A percentile compares a stretch with the other conserved stretches of the same genome.
These are phyloP conservation scores for Aegotheles bennettii DNA, from an alignment of 2,113 vertebrate genomes.

Conservation along the genomic window DNA sequence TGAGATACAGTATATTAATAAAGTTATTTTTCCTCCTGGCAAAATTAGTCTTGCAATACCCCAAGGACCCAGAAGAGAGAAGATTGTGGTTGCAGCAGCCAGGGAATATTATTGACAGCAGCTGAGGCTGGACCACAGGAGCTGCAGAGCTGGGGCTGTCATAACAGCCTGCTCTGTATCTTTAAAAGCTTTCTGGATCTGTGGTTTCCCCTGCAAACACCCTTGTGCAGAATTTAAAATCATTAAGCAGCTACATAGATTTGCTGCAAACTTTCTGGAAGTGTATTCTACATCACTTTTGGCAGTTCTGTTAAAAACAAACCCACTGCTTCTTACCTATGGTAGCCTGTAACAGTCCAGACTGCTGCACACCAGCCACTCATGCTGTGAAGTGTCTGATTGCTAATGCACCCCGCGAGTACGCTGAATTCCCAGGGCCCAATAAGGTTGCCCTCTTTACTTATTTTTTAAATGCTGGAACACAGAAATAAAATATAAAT, in stretches of 20 bases:
- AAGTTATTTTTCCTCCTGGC: neutral
- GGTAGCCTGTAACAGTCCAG: neutral
- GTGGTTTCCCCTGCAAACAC: neutral
- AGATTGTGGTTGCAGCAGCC: neutral
- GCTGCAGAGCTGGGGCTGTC: neutral
- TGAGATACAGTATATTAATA: neutral
- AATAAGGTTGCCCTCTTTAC: neutral
- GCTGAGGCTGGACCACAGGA: neutral
- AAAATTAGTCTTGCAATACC: neutral
- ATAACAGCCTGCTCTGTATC: accelerated
- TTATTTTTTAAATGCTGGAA: neutral
- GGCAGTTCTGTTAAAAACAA: neutral
- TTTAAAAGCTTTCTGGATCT: neutral
- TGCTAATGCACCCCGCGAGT: neutral
- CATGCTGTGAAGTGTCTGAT: neutral
- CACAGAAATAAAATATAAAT: neutral
- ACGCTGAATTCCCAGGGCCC: neutral
- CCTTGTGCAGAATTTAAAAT: neutral
- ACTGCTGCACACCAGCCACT: neutral
- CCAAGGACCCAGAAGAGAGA: neutral
- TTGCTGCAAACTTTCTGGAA: neutral
- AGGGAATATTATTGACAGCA: neutral
- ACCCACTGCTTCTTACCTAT: neutral
- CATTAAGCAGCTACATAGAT: neutral
- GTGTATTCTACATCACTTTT: neutral